Evolutionary conservation across 2,888 invertebrate genomes (phyloP), one percentile per base, ranked within the genome.

Genomic region (Bembecia ichneumoniformis): DNA sequence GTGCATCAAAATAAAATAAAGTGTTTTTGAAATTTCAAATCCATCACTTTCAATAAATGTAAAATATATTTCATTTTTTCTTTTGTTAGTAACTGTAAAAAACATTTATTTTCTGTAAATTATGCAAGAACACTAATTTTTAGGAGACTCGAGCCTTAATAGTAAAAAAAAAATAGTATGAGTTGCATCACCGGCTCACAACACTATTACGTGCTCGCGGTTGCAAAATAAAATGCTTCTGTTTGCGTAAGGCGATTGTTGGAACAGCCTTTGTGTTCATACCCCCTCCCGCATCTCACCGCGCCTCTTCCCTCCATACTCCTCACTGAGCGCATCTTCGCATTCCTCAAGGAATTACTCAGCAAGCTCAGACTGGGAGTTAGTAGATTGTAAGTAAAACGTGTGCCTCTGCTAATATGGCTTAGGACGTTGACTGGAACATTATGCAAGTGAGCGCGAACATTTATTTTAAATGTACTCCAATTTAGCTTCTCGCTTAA

Each of bases 201-300:
- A 5, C 40, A 40, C 40, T 40, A n/a, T n/a, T 13, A 40, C 14
- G 40, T 40, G 14, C 13, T 14, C 14, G 40, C 43, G 13, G 20
- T 34, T 13, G 49, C 15, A 46, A 57, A 55, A 58, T 62, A 59
- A 61, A 66, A 58, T 62, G 51, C 46, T 54, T 51, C 55, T 66
- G 68, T 68, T 68, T 64, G 58, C 60, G 57, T 62, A 63, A 65
- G 60, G 53, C 62, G 60, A 67, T 66, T 69, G 68, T 68, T 54
- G 54, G 51, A 45, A 52, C 47, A 55, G 48, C 60, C 61, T 63
- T 62, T 64, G 61, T 59, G 51, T 53, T 47, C 40, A 47, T 40
- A 40, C 40, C 40, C 11, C 13, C 16, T 48, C 50, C 48, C 48
- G 47, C 49, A 47, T 40, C 11, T 17, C 49, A 15, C 49, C 44